These are phyloP conservation scores for Torymus texanus DNA, from an alignment of 2,888 invertebrate species.

Conservation along the genomic window DNA sequence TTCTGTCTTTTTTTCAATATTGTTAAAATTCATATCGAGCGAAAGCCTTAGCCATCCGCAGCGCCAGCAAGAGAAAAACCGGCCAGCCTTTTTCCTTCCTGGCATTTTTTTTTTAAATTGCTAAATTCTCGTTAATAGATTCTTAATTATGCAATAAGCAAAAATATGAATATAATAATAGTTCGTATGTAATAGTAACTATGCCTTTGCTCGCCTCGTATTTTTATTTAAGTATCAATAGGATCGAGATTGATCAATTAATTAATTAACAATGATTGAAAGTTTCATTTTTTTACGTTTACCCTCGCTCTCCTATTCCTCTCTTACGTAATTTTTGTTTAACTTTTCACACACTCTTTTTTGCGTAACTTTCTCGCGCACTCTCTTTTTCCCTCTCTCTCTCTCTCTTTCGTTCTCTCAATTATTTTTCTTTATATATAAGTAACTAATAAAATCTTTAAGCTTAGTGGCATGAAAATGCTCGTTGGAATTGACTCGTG, in stretches of 20 bases:
- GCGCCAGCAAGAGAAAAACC: conserved; percentile 42
- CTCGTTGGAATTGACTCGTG: conserved; percentile 75
- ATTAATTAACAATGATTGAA: conserved; percentile 73
- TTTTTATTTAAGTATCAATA: conserved; percentile 68
- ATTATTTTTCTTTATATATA: conserved; percentile 54
- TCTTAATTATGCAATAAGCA: conserved; percentile 73
- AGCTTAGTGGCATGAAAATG: conserved; percentile 75
- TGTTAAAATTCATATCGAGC: not conserved
- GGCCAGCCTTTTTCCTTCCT: conserved; percentile 54
- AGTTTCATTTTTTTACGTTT: conserved; percentile 59
- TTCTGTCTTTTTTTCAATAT: too few species aligned
- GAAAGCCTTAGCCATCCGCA: conserved; percentile 41
- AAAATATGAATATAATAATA: conserved; percentile 74
- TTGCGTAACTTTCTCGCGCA: conserved; percentile 32
- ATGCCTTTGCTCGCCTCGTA: conserved; percentile 65
- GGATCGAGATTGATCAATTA: conserved; percentile 70
- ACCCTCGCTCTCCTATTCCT: conserved; percentile 37
- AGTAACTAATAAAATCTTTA: conserved; percentile 71
- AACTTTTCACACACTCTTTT: conserved; percentile 35
- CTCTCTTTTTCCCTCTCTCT: conserved; percentile 29
- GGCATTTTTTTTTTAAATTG: conserved; percentile 60
- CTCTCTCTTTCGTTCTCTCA: conserved; percentile 30
- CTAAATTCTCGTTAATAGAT: conserved; percentile 69
- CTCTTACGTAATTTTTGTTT: conserved; percentile 43
- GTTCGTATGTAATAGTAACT: conserved; percentile 66